Evolutionary conservation across 2,113 vertebrate genomes (phyloP).

Genomic region (Nerophis lumbriciformis): DNA sequence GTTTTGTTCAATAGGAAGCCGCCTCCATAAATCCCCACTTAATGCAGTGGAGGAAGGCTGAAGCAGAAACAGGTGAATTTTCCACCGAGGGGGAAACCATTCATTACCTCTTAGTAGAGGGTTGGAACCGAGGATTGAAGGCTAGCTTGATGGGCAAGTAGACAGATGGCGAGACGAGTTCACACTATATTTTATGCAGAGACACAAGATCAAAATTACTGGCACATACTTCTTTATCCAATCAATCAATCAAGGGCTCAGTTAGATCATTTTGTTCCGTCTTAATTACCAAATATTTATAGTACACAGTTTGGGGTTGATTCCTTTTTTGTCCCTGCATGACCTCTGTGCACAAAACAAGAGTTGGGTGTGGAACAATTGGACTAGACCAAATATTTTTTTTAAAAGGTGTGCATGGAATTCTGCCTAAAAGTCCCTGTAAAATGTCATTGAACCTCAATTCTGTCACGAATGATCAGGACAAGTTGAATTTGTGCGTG

Average conservation of each 20-base stretch:
- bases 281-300: too few relatives aligned
- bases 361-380: not conserved
- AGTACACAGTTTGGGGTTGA: too few relatives aligned
- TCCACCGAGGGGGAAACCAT: constrained; percentile 48
- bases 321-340: not conserved
- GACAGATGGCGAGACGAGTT: constrained; percentile 21
- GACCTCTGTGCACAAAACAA: not conserved
- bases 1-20: constrained; percentile 69
- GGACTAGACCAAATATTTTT: too few relatives aligned
- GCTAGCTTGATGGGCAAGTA: constrained; percentile 34
- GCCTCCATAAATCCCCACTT: constrained; percentile 69
- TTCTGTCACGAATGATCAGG: too few relatives aligned
- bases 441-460: too few relatives aligned
- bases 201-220: too few relatives aligned
- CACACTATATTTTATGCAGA: not conserved
- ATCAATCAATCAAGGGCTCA: too few relatives aligned
- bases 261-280: too few relatives aligned
- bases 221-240: too few relatives aligned
- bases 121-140: constrained; percentile 27
- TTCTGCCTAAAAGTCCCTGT: too few relatives aligned
- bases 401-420: too few relatives aligned
- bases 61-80: constrained; percentile 68
- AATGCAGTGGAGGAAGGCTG: constrained; percentile 59
- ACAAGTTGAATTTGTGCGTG: too few relatives aligned
- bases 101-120: constrained; percentile 54